These are phyloP conservation scores for Ips typographus DNA, from an alignment of 1,140 invertebrate genomes.

Conservation along the genomic window DNA sequence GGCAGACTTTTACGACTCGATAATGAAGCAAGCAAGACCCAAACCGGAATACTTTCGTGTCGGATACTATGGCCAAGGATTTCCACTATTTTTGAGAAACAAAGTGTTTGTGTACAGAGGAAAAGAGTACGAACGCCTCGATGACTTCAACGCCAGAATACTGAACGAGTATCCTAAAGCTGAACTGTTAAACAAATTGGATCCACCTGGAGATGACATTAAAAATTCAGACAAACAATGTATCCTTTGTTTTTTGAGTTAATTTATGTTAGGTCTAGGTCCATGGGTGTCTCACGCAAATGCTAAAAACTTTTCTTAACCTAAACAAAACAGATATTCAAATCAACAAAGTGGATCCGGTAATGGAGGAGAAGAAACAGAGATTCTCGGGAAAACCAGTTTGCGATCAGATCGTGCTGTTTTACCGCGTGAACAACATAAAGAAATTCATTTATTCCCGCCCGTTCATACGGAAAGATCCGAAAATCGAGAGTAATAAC, in stretches of 20 bases:
- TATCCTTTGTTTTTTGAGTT: conserved; percentile 53
- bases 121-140: conserved; percentile 86
- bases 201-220: conserved; percentile 78
- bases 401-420: conserved; percentile 70
- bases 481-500: conserved; percentile 59
- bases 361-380: conserved; percentile 76
- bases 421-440: conserved; percentile 87
- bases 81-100: conserved; percentile 85
- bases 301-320: conserved; percentile 10
- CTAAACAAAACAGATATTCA: conserved; percentile 64
- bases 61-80: conserved; percentile 87
- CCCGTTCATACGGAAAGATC: conserved; percentile 69
- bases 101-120: conserved; percentile 90
- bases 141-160: conserved; percentile 83
- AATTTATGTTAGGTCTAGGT: too few relatives aligned
- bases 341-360: conserved; percentile 90
- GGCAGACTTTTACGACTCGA: conserved; percentile 82
- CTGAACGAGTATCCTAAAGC: conserved; percentile 88
- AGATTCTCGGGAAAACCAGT: conserved; percentile 72
- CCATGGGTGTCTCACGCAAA: not conserved
- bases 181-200: conserved; percentile 81
- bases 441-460: conserved; percentile 87
- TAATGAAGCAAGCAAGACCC: conserved; percentile 77
- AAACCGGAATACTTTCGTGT: conserved; percentile 93
- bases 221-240: conserved; percentile 77